A percentile compares a stretch with the other conserved stretches of the same genome.
phyloP scores from a whole-genome alignment of 2,797 vertebrate species.

The Lepilemur ruficaudatus region DNA sequence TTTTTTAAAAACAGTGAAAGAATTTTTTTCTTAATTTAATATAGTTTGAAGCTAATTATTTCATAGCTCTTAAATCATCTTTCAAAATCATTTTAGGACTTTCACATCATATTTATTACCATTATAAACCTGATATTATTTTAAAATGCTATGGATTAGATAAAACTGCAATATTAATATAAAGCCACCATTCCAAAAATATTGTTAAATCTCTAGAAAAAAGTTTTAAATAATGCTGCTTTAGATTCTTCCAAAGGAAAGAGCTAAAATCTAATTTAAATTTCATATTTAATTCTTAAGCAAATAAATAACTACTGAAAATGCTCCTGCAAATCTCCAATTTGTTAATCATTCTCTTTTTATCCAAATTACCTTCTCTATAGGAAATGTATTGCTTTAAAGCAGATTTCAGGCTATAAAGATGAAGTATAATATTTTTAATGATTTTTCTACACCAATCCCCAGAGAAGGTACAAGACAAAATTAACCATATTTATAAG shows the following conservation, averaged over 20 bases:
- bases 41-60: not conserved
- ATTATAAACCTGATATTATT: not conserved
- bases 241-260: conserved; percentile 7
- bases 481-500: not conserved
- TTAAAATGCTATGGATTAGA: not conserved
- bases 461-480: conserved; percentile 8
- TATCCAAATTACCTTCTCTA: not conserved
- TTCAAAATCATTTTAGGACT: not conserved
- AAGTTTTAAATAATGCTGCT: not conserved
- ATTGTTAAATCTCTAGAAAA: conserved; percentile 32
- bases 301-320: not conserved
- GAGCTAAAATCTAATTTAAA: not conserved
- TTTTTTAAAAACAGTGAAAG: conserved; percentile 59
- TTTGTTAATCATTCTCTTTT: not conserved
- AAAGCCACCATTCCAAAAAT: conserved; percentile 2
- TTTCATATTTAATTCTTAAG: not conserved
- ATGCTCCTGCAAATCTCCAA: not conserved
- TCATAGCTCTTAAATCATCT: not conserved
- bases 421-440: not conserved
- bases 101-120: not conserved
- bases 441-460: not conserved
- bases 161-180: not conserved
- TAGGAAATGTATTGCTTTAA: not conserved
- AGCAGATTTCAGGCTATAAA: not conserved
- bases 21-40: not conserved